Percentiles rank a stretch among this genome's conserved stretches.
phyloP scores from a whole-genome alignment of 2,113 vertebrate genomes.

The Seriola dumerili region DNA sequence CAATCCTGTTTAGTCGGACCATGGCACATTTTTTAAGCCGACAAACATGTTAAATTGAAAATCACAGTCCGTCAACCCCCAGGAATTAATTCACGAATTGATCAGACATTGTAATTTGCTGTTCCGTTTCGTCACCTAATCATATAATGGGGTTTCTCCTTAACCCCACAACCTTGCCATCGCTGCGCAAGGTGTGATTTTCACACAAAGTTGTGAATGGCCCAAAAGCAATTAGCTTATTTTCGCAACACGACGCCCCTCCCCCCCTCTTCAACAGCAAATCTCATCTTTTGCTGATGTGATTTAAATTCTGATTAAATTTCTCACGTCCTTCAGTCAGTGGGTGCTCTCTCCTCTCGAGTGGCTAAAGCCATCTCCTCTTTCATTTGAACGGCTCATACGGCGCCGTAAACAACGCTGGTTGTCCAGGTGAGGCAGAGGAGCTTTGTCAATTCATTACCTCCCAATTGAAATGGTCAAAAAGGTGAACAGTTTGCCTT shows the following conservation, averaged over 20 bases:
- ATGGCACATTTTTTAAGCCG: constrained; percentile 1
- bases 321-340: constrained; percentile 79
- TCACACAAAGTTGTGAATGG: constrained; percentile 63
- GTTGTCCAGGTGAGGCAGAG: constrained; percentile 14
- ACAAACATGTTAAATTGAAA: constrained; percentile 52
- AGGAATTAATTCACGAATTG: constrained; percentile 69
- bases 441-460: constrained; percentile 42
- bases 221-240: constrained; percentile 78
- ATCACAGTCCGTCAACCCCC: constrained; percentile 14
- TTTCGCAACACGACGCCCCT: constrained; percentile 58
- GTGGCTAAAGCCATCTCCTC: constrained; percentile 32
- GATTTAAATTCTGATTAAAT: constrained; percentile 86
- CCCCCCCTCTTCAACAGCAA: constrained; percentile 43
- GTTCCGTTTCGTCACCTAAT: constrained; percentile 68
- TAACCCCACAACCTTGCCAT: constrained; percentile 70
- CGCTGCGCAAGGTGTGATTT: constrained; percentile 40
- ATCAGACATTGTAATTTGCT: constrained; percentile 63
- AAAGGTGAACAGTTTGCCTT: constrained; percentile 47
- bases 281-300: constrained; percentile 79
- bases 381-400: constrained; percentile 44
- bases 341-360: constrained; percentile 51
- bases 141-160: constrained; percentile 74
- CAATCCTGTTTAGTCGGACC: constrained; percentile 50
- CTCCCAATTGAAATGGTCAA: constrained; percentile 38
- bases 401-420: constrained; percentile 31